phyloP scores from a whole-genome alignment of 2,888 invertebrate species.

The Altica lythri region DNA sequence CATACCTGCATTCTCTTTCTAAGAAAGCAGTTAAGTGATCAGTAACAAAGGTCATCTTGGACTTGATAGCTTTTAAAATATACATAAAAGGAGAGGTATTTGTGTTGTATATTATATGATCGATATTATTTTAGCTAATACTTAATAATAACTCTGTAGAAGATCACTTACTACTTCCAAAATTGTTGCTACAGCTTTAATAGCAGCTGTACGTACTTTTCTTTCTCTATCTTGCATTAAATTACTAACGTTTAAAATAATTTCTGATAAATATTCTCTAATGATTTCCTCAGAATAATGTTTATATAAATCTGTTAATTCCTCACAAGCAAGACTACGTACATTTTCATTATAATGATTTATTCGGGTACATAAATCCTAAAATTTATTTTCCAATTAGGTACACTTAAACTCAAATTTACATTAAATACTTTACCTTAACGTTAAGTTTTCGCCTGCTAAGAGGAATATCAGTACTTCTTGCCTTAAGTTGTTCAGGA shows the following conservation, averaged over 20 bases:
- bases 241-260: slow-evolving; percentile 71
- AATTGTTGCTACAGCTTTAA: slow-evolving; percentile 62
- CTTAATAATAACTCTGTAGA: no score
- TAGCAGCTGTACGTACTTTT: slow-evolving; percentile 62
- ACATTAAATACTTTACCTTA: slow-evolving; percentile 58
- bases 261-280: slow-evolving; percentile 62
- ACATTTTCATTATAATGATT: slow-evolving; percentile 76
- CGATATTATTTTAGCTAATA: no score
- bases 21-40: no score
- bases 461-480: slow-evolving; percentile 61
- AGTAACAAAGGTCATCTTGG: no score
- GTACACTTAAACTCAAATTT: neutral
- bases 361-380: slow-evolving; percentile 72
- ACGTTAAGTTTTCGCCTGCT: slow-evolving; percentile 72
- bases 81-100: no score
- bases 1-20: no score
- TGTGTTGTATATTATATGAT: no score
- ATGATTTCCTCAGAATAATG: slow-evolving; percentile 53
- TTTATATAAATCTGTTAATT: slow-evolving; percentile 64
- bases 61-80: no score
- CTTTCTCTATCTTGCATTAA: slow-evolving; percentile 76
- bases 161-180: slow-evolving; percentile 51
- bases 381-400: slow-evolving; percentile 26
- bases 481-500: slow-evolving; percentile 70
- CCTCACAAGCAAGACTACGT: slow-evolving; percentile 67